phyloP scores from a whole-genome alignment of 2,888 invertebrate genomes.

The Himalopsyche anomala region DNA sequence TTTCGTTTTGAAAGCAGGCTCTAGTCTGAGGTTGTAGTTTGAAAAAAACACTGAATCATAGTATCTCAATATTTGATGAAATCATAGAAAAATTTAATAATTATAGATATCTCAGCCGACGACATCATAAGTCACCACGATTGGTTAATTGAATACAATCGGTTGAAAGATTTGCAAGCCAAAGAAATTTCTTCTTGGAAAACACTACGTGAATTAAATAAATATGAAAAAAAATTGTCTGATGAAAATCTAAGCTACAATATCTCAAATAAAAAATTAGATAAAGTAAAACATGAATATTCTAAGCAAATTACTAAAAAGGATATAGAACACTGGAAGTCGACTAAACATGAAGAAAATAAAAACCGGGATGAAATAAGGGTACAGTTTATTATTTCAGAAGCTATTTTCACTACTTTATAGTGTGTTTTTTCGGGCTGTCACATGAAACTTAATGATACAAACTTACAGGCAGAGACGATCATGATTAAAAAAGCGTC shows the following conservation, averaged over 20 bases:
- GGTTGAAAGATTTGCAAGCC: slow-evolving; percentile 71
- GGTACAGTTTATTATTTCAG: neutral
- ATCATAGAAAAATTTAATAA: too few relatives aligned
- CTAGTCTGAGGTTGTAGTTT: too few relatives aligned
- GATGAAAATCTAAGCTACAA: neutral
- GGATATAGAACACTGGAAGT: neutral
- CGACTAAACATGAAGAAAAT: neutral
- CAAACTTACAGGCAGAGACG: slow-evolving; percentile 1
- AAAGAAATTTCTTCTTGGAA: slow-evolving; percentile 72
- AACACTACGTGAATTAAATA: slow-evolving; percentile 60
- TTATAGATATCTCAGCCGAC: slow-evolving; percentile 63
- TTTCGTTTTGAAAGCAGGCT: too few relatives aligned
- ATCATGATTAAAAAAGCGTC: neutral
- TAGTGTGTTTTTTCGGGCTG: too few relatives aligned
- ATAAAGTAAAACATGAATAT: neutral
- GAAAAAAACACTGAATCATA: neutral
- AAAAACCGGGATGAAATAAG: neutral
- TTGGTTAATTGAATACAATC: slow-evolving; percentile 72
- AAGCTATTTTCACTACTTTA: too few relatives aligned
- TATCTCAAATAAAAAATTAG: neutral
- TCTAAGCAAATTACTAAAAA: neutral
- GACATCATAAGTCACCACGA: slow-evolving; percentile 70
- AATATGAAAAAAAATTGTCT: slow-evolving; percentile 49
- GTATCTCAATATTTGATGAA: neutral
- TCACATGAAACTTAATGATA: too few relatives aligned